A percentile compares a stretch with the other conserved stretches of the same genome.
These are phyloP conservation scores for Rhabditoides inermis DNA, from an alignment of 2,888 invertebrate genomes.

Conservation along the genomic window DNA sequence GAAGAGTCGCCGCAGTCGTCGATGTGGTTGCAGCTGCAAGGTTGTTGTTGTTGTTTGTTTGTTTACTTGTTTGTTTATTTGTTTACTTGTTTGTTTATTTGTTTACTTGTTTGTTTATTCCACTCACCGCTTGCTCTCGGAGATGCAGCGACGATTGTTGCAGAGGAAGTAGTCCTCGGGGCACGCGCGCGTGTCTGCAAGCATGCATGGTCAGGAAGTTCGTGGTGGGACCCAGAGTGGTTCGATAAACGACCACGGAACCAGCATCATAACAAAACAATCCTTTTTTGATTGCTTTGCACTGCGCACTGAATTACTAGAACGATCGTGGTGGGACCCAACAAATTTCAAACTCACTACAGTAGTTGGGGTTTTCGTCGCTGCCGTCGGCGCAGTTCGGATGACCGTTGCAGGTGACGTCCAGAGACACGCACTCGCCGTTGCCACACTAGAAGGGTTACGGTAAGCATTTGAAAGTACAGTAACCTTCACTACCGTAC, in stretches of 20 bases:
- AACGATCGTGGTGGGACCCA: no score
- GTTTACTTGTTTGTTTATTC: no score
- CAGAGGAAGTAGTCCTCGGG: slow-evolving; percentile 50
- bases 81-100: no score
- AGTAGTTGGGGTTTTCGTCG: slow-evolving; percentile 75
- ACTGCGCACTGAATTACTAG: no score
- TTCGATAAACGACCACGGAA: no score
- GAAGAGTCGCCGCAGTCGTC: slow-evolving; percentile 95
- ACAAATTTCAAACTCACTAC: slow-evolving; percentile 23
- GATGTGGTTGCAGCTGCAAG: slow-evolving; percentile 67
- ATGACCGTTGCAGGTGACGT: slow-evolving; percentile 71
- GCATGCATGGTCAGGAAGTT: no score
- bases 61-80: no score
- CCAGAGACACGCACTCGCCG: slow-evolving; percentile 71
- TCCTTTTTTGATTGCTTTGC: no score
- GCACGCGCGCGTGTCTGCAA: slow-evolving; percentile 44
- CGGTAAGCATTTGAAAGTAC: slow-evolving; percentile 1
- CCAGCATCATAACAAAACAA: no score
- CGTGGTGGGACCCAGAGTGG: no score
- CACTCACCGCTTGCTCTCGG: slow-evolving; percentile 60
- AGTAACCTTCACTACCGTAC: slow-evolving; percentile 5
- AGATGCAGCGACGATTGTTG: slow-evolving; percentile 64
- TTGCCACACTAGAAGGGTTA: slow-evolving; percentile 40
- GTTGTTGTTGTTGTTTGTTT: no score
- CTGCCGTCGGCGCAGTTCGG: slow-evolving; percentile 92